These are phyloP conservation scores for Yponomeuta evonymella DNA, from an alignment of 2,888 invertebrate species.

Conservation along the genomic window DNA sequence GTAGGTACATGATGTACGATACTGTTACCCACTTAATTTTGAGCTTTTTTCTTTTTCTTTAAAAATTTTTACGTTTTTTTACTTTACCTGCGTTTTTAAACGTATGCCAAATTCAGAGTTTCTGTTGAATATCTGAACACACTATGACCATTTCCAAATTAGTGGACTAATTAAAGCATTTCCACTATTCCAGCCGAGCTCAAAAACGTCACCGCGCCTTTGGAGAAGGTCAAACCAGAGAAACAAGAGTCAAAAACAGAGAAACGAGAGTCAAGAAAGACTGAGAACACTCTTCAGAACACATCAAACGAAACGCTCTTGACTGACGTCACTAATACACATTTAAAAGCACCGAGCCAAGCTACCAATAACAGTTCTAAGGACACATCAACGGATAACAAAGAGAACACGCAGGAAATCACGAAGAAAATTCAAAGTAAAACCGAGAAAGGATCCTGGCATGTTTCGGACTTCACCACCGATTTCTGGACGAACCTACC, in stretches of 20 bases:
- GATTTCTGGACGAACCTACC: conserved; percentile 59
- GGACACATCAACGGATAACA: background rate
- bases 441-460: conserved; percentile 45
- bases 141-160: too few relatives aligned
- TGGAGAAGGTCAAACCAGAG: background rate
- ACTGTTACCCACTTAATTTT: too few relatives aligned
- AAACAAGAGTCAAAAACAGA: background rate
- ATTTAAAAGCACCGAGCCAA: background rate
- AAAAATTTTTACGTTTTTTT: too few relatives aligned
- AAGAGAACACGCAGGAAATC: conserved; percentile 16
- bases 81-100: too few relatives aligned
- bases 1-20: too few relatives aligned
- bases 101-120: too few relatives aligned
- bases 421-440: conserved; percentile 23
- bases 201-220: background rate
- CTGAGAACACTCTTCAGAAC: background rate
- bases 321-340: conserved; percentile 3
- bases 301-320: background rate
- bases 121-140: too few relatives aligned
- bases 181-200: background rate
- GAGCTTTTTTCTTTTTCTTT: too few relatives aligned
- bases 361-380: conserved; percentile 17
- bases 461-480: conserved; percentile 51
- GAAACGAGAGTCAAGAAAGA: background rate
- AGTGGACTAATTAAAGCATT: background rate